Conservation (phyloP, 2,113 vertebrate genomes). For the Stigmatopora argus region DNA sequence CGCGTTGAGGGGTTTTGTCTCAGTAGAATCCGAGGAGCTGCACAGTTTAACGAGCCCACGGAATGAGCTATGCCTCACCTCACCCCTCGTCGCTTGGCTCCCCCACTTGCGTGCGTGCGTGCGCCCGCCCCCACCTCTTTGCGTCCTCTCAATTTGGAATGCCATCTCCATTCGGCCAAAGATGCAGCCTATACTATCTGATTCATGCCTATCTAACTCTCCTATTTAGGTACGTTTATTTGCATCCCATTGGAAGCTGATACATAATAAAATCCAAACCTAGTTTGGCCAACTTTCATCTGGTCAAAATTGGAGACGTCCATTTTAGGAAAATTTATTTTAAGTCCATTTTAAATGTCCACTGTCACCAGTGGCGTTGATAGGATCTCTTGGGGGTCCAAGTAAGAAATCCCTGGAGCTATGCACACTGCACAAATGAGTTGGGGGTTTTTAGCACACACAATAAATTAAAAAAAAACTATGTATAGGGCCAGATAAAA, state of each 20-base stretch:
- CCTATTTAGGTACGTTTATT: not conserved
- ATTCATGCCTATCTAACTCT: slow-evolving; percentile 3
- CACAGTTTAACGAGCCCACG: slow-evolving; percentile 63
- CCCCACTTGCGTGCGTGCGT: slow-evolving; percentile 25
- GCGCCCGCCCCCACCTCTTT: slow-evolving; percentile 40
- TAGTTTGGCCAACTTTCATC: not conserved
- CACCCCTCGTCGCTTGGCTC: slow-evolving; percentile 47
- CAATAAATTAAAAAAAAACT: too few relatives aligned
- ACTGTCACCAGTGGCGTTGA: too few relatives aligned
- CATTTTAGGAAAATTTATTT: not conserved
- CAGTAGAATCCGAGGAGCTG: slow-evolving; percentile 69
- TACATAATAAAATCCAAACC: not conserved
- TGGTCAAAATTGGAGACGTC: not conserved
- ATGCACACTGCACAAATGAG: too few relatives aligned
- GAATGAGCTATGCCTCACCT: slow-evolving; percentile 68
- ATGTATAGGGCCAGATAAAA: too few relatives aligned
- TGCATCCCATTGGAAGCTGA: not conserved
- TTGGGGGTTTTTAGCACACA: too few relatives aligned
- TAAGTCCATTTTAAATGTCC: not conserved
- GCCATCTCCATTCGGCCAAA: slow-evolving; percentile 52
- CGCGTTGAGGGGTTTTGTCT: slow-evolving; percentile 34
- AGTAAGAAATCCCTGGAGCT: too few relatives aligned
- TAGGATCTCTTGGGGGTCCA: too few relatives aligned
- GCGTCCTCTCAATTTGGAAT: slow-evolving; percentile 56
- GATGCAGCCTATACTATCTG: slow-evolving; percentile 39